Evolutionary conservation across 2,113 vertebrate species (phyloP).

Genomic region (Phoxinus phoxinus): DNA sequence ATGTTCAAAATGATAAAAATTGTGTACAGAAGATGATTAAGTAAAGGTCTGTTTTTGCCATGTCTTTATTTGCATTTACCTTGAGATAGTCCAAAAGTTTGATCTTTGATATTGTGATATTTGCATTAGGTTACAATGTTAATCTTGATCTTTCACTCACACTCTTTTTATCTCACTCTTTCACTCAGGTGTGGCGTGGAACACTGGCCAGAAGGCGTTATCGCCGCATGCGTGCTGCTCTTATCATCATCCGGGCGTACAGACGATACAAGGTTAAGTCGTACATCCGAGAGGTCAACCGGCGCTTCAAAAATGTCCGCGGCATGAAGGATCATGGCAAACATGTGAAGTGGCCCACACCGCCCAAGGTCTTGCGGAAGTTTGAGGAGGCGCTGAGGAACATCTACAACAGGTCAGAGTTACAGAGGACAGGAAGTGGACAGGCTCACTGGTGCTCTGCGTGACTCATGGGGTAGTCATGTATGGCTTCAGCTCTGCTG

Average conservation of each 20-base stretch:
- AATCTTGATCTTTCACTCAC: not conserved
- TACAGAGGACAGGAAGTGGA: not conserved
- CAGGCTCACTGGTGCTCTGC: not conserved
- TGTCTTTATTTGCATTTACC: not conserved
- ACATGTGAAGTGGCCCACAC: slow-evolving; percentile 87
- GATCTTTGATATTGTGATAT: not conserved
- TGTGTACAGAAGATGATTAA: too few species aligned
- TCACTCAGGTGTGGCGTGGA: slow-evolving; percentile 90
- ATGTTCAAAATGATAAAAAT: too few species aligned
- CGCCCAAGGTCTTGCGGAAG: slow-evolving; percentile 87
- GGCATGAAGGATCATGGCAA: slow-evolving; percentile 86
- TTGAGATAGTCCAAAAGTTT: not conserved
- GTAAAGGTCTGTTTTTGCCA: too few species aligned
- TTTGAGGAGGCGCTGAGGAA: slow-evolving; percentile 86
- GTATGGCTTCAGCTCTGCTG: not conserved
- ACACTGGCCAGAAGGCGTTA: slow-evolving; percentile 89
- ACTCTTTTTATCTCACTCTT: not conserved
- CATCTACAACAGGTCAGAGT: slow-evolving; percentile 86
- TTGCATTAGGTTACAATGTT: not conserved
- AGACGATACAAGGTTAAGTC: slow-evolving; percentile 91
- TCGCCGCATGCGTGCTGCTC: slow-evolving; percentile 84
- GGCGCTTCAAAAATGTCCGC: slow-evolving; percentile 81
- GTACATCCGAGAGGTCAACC: slow-evolving; percentile 85
- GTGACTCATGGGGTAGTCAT: not conserved
- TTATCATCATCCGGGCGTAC: slow-evolving; percentile 84